Evolutionary conservation across 2,797 vertebrate genomes (phyloP), one percentile per base, ranked within the genome.

Genomic region (Dicrostonyx torquatus): DNA sequence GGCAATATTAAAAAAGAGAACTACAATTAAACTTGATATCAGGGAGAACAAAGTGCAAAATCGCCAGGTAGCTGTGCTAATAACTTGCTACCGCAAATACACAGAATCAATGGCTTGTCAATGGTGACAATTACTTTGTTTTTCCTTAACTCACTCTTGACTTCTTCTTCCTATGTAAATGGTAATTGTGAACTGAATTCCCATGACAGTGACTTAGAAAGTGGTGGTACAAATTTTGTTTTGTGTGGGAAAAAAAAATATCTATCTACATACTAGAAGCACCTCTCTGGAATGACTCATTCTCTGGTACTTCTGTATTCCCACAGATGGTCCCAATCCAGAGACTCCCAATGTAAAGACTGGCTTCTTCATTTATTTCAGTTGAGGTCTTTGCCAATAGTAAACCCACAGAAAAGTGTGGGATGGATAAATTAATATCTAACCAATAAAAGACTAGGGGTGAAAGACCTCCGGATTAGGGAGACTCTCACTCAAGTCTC

Each of bases 171-270:
- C 22, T 87, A 24, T 13, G n/a, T 94, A 58, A 84, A 87, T 73
- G 83, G 31, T 79, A 55, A 82, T 96, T 90, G 22, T 93, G 82
- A 90, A 86, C 90, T 86, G 64, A 88, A 93, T 96, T 96, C 13
- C 68, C 26, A 1, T 91, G 83, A 48, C 10, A 13, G 2, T 89
- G 64, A 83, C 90, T 29, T 70, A 94, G 43, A 78, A 53, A 79
- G 43, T 55, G 82, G 37, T 48, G 37, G n/a, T 62, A 3, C 17
- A 82, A 86, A 82, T 88, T n/a, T n/a, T 90, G 6, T 95, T 86
- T 76, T 45, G 0, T 85, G 8, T 84, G 24, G 31, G 5, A 43
- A 97, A 58, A 48, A 58, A 22, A 20, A 87, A 6, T 15, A 45
- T 45, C 37, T 62, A 24, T 22, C 40, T 62, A 26, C 58, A 1